These are phyloP conservation scores for Scaptomyza cyrtandrae DNA, from an alignment of 2,888 invertebrate species.

Conservation along the genomic window DNA sequence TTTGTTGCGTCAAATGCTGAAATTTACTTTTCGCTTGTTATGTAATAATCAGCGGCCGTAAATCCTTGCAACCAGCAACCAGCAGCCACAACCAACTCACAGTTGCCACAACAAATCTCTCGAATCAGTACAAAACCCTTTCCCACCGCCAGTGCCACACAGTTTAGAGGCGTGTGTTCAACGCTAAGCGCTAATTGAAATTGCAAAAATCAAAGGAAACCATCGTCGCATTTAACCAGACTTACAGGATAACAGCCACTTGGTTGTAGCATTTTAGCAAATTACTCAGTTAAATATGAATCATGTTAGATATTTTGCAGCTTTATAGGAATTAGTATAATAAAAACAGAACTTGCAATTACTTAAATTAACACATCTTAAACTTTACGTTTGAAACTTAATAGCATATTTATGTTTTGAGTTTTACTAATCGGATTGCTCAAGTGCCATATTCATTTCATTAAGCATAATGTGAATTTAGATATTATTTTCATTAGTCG, in stretches of 20 bases:
- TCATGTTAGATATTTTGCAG: too few relatives aligned
- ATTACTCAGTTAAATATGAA: not conserved
- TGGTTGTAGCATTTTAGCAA: constrained; percentile 52
- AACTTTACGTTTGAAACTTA: not conserved
- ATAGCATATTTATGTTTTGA: not conserved
- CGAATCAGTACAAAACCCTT: not conserved
- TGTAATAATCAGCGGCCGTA: constrained; percentile 71
- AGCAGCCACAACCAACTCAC: constrained; percentile 39
- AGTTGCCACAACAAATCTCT: constrained; percentile 1
- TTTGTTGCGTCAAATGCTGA: constrained; percentile 64
- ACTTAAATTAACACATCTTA: too few relatives aligned
- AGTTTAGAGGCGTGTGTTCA: constrained; percentile 5
- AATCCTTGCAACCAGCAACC: constrained; percentile 48
- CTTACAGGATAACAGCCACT: constrained; percentile 50
- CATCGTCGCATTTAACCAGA: constrained; percentile 48
- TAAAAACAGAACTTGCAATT: too few relatives aligned
- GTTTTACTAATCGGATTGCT: not conserved
- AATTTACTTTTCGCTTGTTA: constrained; percentile 64
- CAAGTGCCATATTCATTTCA: not conserved
- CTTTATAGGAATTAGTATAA: too few relatives aligned
- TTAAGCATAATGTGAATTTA: not conserved
- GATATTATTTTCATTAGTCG: not conserved
- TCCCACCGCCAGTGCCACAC: constrained; percentile 8
- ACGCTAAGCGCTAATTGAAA: constrained; percentile 69
- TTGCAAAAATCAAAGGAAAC: constrained; percentile 74